Evolutionary conservation across 2,888 invertebrate species (phyloP), one percentile per base, ranked within the genome.

Genomic region (Perithous albicinctus): DNA sequence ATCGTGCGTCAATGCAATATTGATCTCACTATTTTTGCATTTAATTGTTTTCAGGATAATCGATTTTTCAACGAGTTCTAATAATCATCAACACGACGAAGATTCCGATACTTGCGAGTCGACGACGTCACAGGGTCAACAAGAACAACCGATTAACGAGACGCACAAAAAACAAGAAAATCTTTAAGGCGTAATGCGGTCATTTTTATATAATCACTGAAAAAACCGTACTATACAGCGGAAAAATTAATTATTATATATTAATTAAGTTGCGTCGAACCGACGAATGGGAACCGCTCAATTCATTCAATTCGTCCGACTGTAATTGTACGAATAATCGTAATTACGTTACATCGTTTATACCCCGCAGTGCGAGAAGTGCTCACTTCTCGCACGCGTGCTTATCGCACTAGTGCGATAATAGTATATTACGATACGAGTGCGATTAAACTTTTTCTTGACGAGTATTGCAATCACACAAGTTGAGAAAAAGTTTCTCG

Each of bases 41-140:
- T 76, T 64, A 20, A 79, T 83, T 63, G 70, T 38, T 87, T 88
- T n/a, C 80, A 93, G 93, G 29, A 87, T 89, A 38, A 92, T 94
- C 32, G 92, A 93, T 78, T 70, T 92, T 46, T 86, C 91, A 20
- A 87, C 92, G 64, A 91, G 91, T 8, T 84, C 89, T 4, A 86
- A 86, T 10, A 18, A 88, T 86, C 4, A 90, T 89, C 41, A 12
- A 38, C 20, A n/a, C 18, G 10, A 1, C 59, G 61, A 79, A 23
- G 69, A 82, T 18, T 64, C 54, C 8, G 79, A 78, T 46, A 41
- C 41, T 32, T 43, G 20, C 38, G 70, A 43, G n/a, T n/a, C 35
- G 2, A 66, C 69, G n/a, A 59, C 38, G 5, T 26, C 67, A 20
- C 72, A 54, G 8, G 59, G 20, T 7, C 61, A 29, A 2, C 29